These are phyloP conservation scores for Rhineura floridana DNA, from an alignment of 2,113 vertebrate species.

Conservation along the genomic window DNA sequence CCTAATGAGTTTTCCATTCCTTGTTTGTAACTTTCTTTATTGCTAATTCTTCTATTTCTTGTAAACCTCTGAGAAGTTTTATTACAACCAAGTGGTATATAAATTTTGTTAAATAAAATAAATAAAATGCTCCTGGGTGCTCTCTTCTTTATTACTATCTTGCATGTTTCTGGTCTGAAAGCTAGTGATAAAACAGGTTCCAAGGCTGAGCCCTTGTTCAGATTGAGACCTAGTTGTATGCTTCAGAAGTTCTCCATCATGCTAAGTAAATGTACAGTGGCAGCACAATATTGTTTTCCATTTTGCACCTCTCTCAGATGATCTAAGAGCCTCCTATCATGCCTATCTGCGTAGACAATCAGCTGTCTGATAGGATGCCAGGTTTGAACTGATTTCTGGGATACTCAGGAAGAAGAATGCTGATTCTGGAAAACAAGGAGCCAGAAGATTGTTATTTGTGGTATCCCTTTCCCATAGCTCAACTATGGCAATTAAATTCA, in stretches of 20 bases:
- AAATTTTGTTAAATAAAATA: too few species aligned
- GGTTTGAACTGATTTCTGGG: background rate
- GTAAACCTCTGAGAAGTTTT: too few species aligned
- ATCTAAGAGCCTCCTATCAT: background rate
- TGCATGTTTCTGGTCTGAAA: background rate
- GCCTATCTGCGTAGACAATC: background rate
- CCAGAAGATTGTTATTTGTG: background rate
- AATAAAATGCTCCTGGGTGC: background rate
- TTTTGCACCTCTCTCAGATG: background rate
- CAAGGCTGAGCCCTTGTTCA: background rate
- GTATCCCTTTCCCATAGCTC: background rate
- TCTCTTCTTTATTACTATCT: background rate
- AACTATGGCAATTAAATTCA: background rate
- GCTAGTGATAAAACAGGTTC: background rate
- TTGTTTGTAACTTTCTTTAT: too few species aligned
- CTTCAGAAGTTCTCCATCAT: constrained; percentile 4
- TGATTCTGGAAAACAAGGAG: background rate
- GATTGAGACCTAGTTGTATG: background rate
- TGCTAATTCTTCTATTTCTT: too few species aligned
- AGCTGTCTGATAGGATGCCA: background rate
- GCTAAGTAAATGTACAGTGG: background rate
- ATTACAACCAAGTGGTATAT: too few species aligned
- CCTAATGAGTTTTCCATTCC: too few species aligned
- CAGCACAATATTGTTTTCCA: background rate
- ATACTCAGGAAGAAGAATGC: background rate